These are phyloP conservation scores for Drosophila navojoa DNA, from an alignment of 1,140 invertebrate genomes.

Conservation along the genomic window DNA sequence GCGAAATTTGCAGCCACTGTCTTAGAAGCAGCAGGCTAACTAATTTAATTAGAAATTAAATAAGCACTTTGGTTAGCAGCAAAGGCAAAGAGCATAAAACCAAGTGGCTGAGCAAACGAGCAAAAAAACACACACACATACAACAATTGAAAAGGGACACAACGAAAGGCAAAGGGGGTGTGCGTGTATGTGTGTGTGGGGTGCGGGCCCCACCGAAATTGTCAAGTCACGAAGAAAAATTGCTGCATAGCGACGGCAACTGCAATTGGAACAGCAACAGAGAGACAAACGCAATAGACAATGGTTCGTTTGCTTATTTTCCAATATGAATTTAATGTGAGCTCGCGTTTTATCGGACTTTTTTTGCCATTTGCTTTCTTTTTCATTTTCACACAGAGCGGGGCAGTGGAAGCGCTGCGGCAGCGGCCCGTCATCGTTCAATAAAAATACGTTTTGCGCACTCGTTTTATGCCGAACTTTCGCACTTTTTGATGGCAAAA, in stretches of 20 bases:
- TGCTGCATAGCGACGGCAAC: constrained; percentile 40
- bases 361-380: constrained; percentile 61
- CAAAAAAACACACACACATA: constrained; percentile 38
- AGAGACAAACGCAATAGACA: background rate
- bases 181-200: constrained; percentile 15
- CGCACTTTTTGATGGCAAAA: constrained; percentile 32
- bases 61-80: constrained; percentile 51
- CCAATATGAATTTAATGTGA: constrained; percentile 41
- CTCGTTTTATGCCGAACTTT: constrained; percentile 35
- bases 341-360: constrained; percentile 58
- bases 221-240: constrained; percentile 75
- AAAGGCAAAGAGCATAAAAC: constrained; percentile 31
- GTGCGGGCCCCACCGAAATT: constrained; percentile 55
- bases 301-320: constrained; percentile 14
- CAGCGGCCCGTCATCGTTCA: constrained; percentile 48
- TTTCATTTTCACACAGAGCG: constrained; percentile 63
- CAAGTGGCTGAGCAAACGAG: constrained; percentile 32
- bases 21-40: constrained; percentile 36
- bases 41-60: constrained; percentile 80
- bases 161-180: constrained; percentile 9
- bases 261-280: constrained; percentile 13
- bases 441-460: constrained; percentile 49
- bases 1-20: constrained; percentile 34
- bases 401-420: constrained; percentile 45
- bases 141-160: constrained; percentile 59